Evolutionary conservation across 2,888 invertebrate genomes (phyloP), one percentile per base, ranked within the genome.

Genomic region (Sarcophaga caerulescens): DNA sequence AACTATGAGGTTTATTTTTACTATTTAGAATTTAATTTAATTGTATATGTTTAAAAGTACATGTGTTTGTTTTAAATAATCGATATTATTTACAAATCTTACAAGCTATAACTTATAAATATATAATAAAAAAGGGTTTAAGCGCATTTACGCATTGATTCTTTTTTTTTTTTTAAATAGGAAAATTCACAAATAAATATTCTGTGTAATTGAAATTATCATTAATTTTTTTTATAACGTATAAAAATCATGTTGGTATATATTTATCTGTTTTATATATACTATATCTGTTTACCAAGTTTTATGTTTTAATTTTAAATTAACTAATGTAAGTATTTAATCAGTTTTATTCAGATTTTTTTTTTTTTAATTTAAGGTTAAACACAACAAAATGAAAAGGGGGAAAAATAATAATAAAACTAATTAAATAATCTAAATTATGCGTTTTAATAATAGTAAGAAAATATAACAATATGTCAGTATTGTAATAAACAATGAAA

Each of bases 21-120:
- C 74, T 74, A 65, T 84, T 59, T 70, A 47, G n/a, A 70, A 59
- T 83, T 73, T 80, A 78, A 77, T n/a, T n/a, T 71, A 60, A 47
- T 68, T 69, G 23, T 78, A 65, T 47, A 73, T 25, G 35, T 68
- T 68, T 6, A 66, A 17, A 25, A 25, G 35, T 62, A 76, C 21
- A 65, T 70, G 63, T 45, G 14, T 57, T 75, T 63, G 25, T 57
- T 60, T 85, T 45, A 35, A 73, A 63, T 81, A 70, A 85, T 65
- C 12, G 47, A 44, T 80, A 71, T 71, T 86, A 86, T 86, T 63
- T 86, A 86, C 84, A 86, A 86, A 84, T 81, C 85, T 86, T 84
- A 84, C 66, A 35, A 57, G 57, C 80, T 83, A 76, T 35, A 76
- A 78, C 77, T 85, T 85, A 85, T 70, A 75, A 77, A 76, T 73